Evolutionary conservation across 1,140 invertebrate genomes (phyloP).

Genomic region (Eufriesea mexicana): DNA sequence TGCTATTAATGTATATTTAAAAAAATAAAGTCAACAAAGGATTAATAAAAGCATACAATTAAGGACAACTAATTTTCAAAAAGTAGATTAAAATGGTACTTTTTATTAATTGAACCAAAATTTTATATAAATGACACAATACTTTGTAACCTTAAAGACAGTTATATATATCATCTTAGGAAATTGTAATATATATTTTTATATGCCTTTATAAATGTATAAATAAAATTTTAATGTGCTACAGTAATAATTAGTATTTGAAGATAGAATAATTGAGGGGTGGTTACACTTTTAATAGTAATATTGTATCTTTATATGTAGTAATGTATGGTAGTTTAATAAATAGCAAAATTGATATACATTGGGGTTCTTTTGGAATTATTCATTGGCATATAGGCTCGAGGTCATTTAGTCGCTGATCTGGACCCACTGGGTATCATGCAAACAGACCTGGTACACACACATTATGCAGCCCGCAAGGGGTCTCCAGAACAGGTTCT

Average conservation of each 20-base stretch:
- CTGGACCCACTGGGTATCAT: conserved; percentile 96
- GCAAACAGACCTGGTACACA: conserved; percentile 84
- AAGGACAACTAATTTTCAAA: background rate
- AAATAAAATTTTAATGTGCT: background rate
- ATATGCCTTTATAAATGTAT: background rate
- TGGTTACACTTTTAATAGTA: background rate
- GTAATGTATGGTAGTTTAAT: conserved; percentile 23
- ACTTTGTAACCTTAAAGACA: background rate
- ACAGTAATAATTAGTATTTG: background rate
- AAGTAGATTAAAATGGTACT: background rate
- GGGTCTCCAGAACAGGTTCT: conserved; percentile 86
- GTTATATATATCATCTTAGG: background rate
- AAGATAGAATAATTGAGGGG: conserved; percentile 26
- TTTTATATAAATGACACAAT: background rate
- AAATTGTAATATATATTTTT: background rate
- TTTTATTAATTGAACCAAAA: background rate
- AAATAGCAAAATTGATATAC: conserved; percentile 65
- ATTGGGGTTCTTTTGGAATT: conserved; percentile 71
- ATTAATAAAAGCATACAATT: conserved; percentile 2
- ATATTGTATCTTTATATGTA: conserved; percentile 7
- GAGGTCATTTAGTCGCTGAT: conserved; percentile 97
- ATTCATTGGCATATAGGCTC: conserved; percentile 87
- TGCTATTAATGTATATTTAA: background rate
- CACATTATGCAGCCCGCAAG: conserved; percentile 83
- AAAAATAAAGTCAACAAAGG: background rate